phyloP scores from a whole-genome alignment of 2,113 vertebrate species.

The Entosphenus tridentatus region DNA sequence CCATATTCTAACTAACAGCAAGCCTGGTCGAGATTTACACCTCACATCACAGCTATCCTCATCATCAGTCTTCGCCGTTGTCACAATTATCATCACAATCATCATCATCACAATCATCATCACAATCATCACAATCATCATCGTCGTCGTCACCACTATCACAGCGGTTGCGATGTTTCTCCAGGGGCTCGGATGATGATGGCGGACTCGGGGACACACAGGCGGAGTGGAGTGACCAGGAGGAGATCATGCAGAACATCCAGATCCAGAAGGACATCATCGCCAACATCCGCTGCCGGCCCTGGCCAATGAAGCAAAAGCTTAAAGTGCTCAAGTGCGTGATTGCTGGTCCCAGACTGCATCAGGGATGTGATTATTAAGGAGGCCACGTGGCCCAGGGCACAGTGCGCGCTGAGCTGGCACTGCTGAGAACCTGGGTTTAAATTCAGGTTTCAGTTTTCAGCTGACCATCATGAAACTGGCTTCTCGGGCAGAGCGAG shows the following conservation, averaged over 20 bases:
- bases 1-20: too few relatives aligned
- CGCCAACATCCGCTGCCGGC: conserved; percentile 56
- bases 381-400: neutral
- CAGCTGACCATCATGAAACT: too few relatives aligned
- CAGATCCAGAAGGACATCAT: conserved; percentile 90
- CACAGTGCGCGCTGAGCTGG: neutral
- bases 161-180: too few relatives aligned
- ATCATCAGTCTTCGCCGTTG: too few relatives aligned
- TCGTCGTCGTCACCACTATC: too few relatives aligned
- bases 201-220: conserved; percentile 31
- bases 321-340: conserved; percentile 53
- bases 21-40: too few relatives aligned
- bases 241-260: conserved; percentile 89
- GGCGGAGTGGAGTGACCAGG: conserved; percentile 55
- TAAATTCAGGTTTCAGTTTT: neutral
- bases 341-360: neutral
- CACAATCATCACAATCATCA: too few relatives aligned
- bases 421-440: too few relatives aligned
- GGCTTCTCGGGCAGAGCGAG: too few relatives aligned
- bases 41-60: too few relatives aligned
- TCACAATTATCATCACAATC: too few relatives aligned
- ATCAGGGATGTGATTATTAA: neutral
- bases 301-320: conserved; percentile 86
- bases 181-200: conserved; percentile 52
- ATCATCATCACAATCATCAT: too few relatives aligned